Base-by-base conservation (phyloP, 2,888 invertebrate genomes). In the Hirtodrosophila histrioides region DNA sequence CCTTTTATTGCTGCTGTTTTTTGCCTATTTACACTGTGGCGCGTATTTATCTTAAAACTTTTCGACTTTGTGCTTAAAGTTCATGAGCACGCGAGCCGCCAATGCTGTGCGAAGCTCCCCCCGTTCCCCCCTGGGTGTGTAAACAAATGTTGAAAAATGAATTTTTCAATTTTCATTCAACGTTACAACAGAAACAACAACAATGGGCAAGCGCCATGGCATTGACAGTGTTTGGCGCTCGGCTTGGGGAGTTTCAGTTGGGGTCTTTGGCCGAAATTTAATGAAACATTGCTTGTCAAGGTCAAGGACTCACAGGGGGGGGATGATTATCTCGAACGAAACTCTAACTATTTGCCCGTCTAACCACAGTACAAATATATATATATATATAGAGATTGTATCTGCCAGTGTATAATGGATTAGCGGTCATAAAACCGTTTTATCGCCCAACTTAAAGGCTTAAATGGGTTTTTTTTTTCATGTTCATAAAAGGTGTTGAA, bases 11-110 rank as follows among this genome's bases (percentile, higher is more conserved):
- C 11, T 58, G 36, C 33, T 49, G 33, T 35, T 11, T 39, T 37
- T 35, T 53, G 23, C 67, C 79, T 82, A 78, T 79, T 79, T 79
- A 66, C 82, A 75, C 66, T 67, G 73, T 55, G 78, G 54, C 76
- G 79, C 64, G 62, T 80, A 83, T 80, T 80, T 80, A 83, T 79
- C 80, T 80, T 80, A 77, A 62, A 79, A 80, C 83, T 80, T 79
- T 80, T 79, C 75, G 75, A 82, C 74, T 82, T 79, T 82, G 67
- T 58, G 79, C 79, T 63, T 57, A 76, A 76, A 82, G 83, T 77
- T 79, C 83, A 77, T 57, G 82, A 76, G 74, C 74, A 65, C 39
- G 50, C 51, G 54, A 57, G 46, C 48, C 48, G 39, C 37, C 33
- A 49, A 35, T 9, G 58, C 24, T 8, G 23, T 5, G 3, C 27